Percentiles rank a stretch among this genome's conserved stretches.
Conservation (phyloP, 2,797 vertebrate species). For the Nyctalus aviator region DNA sequence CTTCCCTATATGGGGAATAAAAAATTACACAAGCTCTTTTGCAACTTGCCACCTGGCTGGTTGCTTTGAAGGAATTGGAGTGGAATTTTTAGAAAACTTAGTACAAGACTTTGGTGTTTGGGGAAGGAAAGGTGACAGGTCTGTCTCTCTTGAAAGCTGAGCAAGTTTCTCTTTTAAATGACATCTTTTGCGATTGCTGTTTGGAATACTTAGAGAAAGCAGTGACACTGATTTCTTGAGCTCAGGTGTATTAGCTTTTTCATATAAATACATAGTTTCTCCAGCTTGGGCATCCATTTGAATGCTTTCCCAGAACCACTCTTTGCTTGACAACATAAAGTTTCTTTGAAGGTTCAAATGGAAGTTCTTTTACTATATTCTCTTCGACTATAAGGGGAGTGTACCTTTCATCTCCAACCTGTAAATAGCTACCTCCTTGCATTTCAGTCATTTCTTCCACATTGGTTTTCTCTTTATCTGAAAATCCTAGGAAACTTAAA, state of each 20-base stretch:
- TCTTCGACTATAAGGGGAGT: conserved; percentile 98
- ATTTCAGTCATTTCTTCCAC: conserved; percentile 99
- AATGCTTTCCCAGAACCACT: conserved; percentile 99
- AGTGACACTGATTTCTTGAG: conserved; percentile 97
- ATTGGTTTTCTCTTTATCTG: conserved; percentile 95
- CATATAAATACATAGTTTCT: conserved; percentile 98
- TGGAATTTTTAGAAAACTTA: conserved; percentile 93
- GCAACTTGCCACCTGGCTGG: conserved; percentile 99
- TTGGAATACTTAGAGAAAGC: conserved; percentile 95
- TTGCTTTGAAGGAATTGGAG: conserved; percentile 92
- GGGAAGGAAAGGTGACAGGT: conserved; percentile 96
- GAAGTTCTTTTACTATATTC: conserved; percentile 95
- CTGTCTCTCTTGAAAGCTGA: conserved; percentile 95
- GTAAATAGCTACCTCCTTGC: conserved; percentile 93
- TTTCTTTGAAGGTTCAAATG: conserved; percentile 91
- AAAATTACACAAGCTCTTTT: conserved; percentile 90
- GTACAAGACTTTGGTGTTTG: conserved; percentile 88
- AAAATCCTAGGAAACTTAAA: conserved; percentile 97
- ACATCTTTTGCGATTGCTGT: conserved; percentile 95
- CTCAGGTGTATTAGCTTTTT: conserved; percentile 95
- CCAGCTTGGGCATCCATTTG: conserved; percentile 99
- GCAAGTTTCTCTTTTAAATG: conserved; percentile 96
- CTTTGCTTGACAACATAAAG: conserved; percentile 97
- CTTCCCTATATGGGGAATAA: no score
- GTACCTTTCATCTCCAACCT: conserved; percentile 93